Conservation (phyloP, 2,113 vertebrate species). For the Cephalophus harveyi region DNA sequence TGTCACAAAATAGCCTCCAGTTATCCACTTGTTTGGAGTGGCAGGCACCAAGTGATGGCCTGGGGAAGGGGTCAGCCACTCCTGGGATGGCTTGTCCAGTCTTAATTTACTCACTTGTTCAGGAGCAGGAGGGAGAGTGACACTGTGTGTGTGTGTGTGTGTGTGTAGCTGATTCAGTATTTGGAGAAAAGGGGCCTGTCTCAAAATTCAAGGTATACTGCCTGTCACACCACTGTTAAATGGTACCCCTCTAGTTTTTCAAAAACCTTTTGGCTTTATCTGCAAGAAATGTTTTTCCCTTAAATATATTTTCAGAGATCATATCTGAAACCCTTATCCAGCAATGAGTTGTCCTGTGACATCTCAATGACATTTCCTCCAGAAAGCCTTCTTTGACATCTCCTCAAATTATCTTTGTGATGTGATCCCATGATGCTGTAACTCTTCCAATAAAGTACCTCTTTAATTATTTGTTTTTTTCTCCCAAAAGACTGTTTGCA, state of each 20-base stretch:
- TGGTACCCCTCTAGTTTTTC: background rate
- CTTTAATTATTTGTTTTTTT: background rate
- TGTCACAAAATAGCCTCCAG: constrained; percentile 41
- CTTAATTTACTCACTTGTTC: constrained; percentile 40
- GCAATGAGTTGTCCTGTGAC: background rate
- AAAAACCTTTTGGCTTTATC: background rate
- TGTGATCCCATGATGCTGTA: background rate
- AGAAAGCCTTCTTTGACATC: background rate
- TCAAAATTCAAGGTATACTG: background rate
- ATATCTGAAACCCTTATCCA: background rate
- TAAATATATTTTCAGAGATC: background rate
- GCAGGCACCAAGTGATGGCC: constrained; percentile 59
- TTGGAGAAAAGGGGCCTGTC: background rate
- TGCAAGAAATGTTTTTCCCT: background rate
- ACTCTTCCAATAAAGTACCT: background rate
- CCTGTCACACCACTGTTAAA: background rate
- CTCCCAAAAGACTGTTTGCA: background rate
- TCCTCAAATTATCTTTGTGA: background rate
- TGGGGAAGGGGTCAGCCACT: constrained; percentile 48
- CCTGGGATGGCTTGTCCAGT: background rate
- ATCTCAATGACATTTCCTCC: background rate
- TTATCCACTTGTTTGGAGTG: constrained; percentile 54
- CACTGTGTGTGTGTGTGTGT: background rate
- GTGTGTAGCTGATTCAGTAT: background rate
- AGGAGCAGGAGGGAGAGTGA: background rate